phyloP scores from a whole-genome alignment of 2,113 vertebrate genomes.

The Pseudolaguvia tuberculata region DNA sequence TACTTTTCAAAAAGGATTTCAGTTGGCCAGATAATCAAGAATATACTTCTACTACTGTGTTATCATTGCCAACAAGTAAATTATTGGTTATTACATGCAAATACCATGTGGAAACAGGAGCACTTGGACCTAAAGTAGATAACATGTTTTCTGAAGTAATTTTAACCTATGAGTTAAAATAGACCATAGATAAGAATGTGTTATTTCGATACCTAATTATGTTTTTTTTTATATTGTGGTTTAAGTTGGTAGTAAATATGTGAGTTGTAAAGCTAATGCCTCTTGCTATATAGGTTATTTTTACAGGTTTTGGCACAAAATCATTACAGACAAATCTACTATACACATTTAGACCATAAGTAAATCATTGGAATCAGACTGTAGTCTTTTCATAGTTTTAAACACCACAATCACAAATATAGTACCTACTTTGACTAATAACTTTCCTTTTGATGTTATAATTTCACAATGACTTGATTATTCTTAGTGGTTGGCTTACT shows the following conservation, averaged over 20 bases:
- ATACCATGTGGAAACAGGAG: too few relatives aligned
- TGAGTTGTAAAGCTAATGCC: neutral
- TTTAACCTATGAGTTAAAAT: neutral
- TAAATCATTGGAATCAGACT: neutral
- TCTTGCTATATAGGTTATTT: neutral
- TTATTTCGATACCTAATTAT: too few relatives aligned
- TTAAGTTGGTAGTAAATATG: neutral
- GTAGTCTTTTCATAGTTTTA: neutral
- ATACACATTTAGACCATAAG: neutral
- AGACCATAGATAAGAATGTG: constrained; percentile 11
- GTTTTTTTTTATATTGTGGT: neutral
- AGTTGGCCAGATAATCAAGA: neutral
- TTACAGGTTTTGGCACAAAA: neutral
- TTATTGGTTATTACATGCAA: too few relatives aligned
- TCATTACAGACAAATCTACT: neutral
- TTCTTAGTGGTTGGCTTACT: neutral
- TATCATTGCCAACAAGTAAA: neutral
- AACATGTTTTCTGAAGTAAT: neutral
- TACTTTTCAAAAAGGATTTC: neutral
- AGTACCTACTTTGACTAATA: neutral
- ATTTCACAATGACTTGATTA: neutral
- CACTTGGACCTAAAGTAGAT: neutral
- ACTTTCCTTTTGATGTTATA: neutral
- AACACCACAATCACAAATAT: neutral
- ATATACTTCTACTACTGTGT: neutral